A percentile compares a stretch with the other conserved stretches of the same genome.
Evolutionary conservation across 2,888 invertebrate species (phyloP).

Genomic region (Theristus sp.): DNA sequence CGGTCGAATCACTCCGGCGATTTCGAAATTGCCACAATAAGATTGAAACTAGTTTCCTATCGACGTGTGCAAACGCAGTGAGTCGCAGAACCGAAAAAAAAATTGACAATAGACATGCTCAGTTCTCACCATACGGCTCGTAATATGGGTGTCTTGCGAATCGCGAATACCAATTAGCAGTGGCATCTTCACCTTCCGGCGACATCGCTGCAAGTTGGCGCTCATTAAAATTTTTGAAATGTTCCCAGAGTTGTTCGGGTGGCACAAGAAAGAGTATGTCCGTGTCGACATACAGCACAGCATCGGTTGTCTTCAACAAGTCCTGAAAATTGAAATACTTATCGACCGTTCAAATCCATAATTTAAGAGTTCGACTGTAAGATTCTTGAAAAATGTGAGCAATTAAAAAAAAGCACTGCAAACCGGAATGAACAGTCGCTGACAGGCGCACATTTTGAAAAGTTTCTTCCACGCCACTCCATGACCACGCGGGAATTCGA

Average conservation of each 20-base stretch:
- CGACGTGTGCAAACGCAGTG: too few relatives aligned
- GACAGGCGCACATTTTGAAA: constrained; percentile 83
- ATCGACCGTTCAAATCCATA: too few relatives aligned
- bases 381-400: too few relatives aligned
- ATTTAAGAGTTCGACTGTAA: too few relatives aligned
- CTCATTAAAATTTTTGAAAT: constrained; percentile 58
- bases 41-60: too few relatives aligned
- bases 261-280: constrained; percentile 72
- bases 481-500: constrained; percentile 55
- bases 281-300: constrained; percentile 75
- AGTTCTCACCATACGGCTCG: constrained; percentile 51
- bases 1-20: too few relatives aligned
- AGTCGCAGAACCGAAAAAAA: too few relatives aligned
- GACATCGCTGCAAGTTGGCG: constrained; percentile 69
- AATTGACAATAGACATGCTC: not conserved
- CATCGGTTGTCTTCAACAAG: constrained; percentile 55
- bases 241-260: constrained; percentile 59
- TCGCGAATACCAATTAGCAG: constrained; percentile 73
- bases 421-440: constrained; percentile 78
- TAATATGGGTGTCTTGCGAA: constrained; percentile 88
- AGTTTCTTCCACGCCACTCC: constrained; percentile 62
- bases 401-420: too few relatives aligned
- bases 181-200: constrained; percentile 72
- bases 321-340: constrained; percentile 41
- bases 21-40: too few relatives aligned